Evolutionary conservation across 1,140 invertebrate species (phyloP).

Genomic region (Brachionus koreanus): DNA sequence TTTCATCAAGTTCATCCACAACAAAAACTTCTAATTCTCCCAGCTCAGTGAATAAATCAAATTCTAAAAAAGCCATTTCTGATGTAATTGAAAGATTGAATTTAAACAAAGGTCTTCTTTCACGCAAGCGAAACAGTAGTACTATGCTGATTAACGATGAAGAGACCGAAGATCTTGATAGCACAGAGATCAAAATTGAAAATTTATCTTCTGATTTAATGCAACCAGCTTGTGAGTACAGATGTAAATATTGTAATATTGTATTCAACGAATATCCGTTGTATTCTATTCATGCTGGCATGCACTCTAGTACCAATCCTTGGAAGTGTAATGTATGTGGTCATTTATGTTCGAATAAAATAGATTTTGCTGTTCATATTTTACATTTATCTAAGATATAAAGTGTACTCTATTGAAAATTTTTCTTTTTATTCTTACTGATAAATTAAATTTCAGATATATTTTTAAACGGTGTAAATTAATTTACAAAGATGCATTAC

Average conservation of each 20-base stretch:
- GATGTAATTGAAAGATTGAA: constrained; percentile 33
- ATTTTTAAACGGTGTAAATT: not conserved
- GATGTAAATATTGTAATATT: constrained; percentile 39
- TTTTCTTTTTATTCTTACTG: not conserved
- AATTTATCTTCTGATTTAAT: not conserved
- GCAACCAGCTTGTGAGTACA: not conserved
- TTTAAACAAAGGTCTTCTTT: not conserved
- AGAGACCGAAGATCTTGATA: not conserved
- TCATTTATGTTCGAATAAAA: constrained; percentile 26
- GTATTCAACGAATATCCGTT: constrained; percentile 34
- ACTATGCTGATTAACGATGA: not conserved
- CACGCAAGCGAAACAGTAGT: not conserved
- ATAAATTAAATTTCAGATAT: not conserved
- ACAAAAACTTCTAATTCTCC: constrained; percentile 30
- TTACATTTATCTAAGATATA: constrained; percentile 41
- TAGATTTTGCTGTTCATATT: constrained; percentile 42
- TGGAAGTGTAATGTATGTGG: constrained; percentile 43
- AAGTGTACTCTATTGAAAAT: not conserved
- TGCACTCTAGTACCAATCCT: constrained; percentile 29
- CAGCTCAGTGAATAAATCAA: not conserved
- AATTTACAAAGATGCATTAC: not conserved
- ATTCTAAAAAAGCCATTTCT: constrained; percentile 34
- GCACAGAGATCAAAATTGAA: not conserved
- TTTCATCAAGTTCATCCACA: constrained; percentile 30
- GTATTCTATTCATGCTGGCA: constrained; percentile 41